Evolutionary conservation across 2,797 vertebrate genomes (phyloP), one percentile per base, ranked within the genome.

Genomic region (Danio jaintianensis): DNA sequence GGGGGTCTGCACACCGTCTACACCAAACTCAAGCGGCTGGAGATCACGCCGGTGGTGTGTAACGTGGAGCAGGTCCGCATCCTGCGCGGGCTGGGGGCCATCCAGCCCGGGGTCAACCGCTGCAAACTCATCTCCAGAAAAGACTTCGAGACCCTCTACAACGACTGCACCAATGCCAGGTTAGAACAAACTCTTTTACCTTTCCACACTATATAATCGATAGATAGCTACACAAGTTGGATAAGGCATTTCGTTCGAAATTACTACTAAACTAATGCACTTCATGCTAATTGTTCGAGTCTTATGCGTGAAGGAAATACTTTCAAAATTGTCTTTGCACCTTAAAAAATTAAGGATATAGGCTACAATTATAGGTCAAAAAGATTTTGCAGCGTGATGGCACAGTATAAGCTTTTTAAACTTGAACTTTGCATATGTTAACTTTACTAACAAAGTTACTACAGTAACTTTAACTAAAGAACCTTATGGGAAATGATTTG

Each of bases 31-130:
- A 99, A 99, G 96, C 93, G 97, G 85, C 93, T 99, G 90, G 97
- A 99, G 94, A 99, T 99, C 94, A 96, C 97, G 89, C 97, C 97
- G 86, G 97, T 99, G 87, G 97, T 99, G 91, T 99, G 97, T 94
- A 98, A 97, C 79, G 97, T 99, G 93, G 97, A 98, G 92, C 97
- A 99, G 94, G 97, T 99, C 91, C 97, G 97, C 92, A 98, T 99
- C 93, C 94, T 99, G 91, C 85, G 97, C 78, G 97, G 97, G 85
- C 95, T 98, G 92, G 97, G 97, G 82, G 97, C 97, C 92, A 99
- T 99, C 94, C 97, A 99, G 85, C 97, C 97, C 79, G 97, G 97
- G 58, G 97, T 99, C 86, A 99, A 99, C 93, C 97, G 97, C 90
- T 99, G 97, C 89, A 99, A 99, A 90, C 97, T 99, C 93, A 99